Percentiles rank a stretch among this genome's conserved stretches.
Conservation (phyloP, 2,797 vertebrate species). For the Hippopotamyrus pictus region DNA sequence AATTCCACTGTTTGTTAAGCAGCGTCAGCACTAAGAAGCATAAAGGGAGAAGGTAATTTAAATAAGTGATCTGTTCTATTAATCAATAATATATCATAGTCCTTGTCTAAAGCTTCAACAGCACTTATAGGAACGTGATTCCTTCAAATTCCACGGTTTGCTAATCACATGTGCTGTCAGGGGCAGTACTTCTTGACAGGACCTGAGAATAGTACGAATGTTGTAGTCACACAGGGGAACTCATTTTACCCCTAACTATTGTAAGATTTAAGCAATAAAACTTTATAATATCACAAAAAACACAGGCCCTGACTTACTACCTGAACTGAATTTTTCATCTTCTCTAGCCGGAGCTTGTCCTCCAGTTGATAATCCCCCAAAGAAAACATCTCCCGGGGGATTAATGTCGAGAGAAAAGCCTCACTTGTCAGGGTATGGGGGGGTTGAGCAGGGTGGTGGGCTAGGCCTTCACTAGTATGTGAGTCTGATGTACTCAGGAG, state of each 20-base stretch:
- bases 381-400: slow-evolving; percentile 66
- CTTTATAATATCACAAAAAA: slow-evolving; percentile 36
- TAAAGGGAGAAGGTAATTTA: not conserved
- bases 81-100: slow-evolving; percentile 9
- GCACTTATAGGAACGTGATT: not conserved
- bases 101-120: not conserved
- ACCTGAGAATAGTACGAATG: not conserved
- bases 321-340: slow-evolving; percentile 64
- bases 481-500: not conserved
- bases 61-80: not conserved
- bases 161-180: not conserved
- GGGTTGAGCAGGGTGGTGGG: not conserved
- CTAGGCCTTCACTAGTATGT: not conserved
- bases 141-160: not conserved
- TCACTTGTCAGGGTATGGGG: slow-evolving; percentile 17
- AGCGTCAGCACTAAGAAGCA: not conserved
- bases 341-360: slow-evolving; percentile 55
- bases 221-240: not conserved
- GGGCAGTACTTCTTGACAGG: not conserved
- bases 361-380: slow-evolving; percentile 60
- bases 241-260: not conserved
- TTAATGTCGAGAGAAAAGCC: slow-evolving; percentile 58
- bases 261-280: slow-evolving; percentile 3
- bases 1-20: not conserved
- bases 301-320: slow-evolving; percentile 50